phyloP scores from a whole-genome alignment of 1,140 invertebrate species.

The Stegodyphus dumicola region DNA sequence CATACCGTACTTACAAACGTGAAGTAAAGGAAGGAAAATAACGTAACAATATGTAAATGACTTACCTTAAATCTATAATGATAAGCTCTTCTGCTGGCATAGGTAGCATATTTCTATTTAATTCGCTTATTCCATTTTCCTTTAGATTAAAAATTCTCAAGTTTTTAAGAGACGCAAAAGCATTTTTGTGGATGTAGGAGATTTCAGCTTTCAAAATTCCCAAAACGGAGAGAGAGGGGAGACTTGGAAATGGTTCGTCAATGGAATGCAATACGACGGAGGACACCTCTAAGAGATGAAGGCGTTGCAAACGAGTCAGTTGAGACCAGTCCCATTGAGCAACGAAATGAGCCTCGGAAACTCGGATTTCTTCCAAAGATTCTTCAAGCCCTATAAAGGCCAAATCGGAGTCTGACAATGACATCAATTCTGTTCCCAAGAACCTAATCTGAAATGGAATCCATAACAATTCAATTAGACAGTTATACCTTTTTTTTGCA shows the following conservation, averaged over 20 bases:
- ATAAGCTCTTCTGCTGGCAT: background rate
- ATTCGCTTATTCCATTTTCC: background rate
- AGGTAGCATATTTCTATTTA: background rate
- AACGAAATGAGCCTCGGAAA: conserved; percentile 2
- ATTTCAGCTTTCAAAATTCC: conserved; percentile 10
- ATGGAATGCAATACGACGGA: conserved; percentile 14
- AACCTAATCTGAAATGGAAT: conserved; percentile 19
- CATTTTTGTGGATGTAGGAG: background rate
- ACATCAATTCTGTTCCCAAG: conserved; percentile 14
- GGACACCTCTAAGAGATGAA: conserved; percentile 1
- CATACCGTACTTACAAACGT: too few species aligned
- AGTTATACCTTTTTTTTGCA: too few species aligned
- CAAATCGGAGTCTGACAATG: conserved; percentile 6
- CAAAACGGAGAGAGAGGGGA: background rate
- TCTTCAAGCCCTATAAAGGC: conserved; percentile 37
- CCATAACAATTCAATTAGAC: too few species aligned
- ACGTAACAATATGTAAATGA: background rate
- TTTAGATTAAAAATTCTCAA: background rate
- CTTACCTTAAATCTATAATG: background rate
- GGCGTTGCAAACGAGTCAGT: background rate
- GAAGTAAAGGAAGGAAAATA: too few species aligned
- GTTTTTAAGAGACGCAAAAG: background rate
- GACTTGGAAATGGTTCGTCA: conserved; percentile 14
- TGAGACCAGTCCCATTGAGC: conserved; percentile 31
- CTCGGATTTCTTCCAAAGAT: conserved; percentile 15